phyloP scores from a whole-genome alignment of 2,888 invertebrate species.

The Coleophora deauratella region DNA sequence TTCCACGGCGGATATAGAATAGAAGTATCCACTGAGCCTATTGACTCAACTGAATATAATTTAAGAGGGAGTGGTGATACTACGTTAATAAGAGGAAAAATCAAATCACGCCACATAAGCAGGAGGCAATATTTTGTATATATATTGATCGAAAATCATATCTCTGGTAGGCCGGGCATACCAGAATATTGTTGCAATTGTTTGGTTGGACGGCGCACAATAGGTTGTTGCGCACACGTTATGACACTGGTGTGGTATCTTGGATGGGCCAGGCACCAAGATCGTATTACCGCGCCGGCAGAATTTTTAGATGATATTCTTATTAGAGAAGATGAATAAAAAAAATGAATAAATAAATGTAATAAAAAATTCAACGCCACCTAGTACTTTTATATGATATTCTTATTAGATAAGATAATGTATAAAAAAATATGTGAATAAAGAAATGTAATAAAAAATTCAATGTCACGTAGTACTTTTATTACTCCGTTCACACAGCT shows the following conservation, averaged over 20 bases:
- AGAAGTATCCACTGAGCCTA: slow-evolving; percentile 1
- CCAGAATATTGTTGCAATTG: slow-evolving; percentile 13
- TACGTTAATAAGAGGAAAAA: slow-evolving; percentile 6
- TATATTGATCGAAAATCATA: slow-evolving; percentile 6
- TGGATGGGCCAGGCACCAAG: neutral
- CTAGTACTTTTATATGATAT: neutral
- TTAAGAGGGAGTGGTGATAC: slow-evolving; percentile 1
- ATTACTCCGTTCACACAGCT: too few species aligned
- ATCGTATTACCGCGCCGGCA: neutral
- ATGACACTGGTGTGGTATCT: slow-evolving; percentile 10
- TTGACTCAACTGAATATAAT: neutral
- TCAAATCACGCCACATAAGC: slow-evolving; percentile 7
- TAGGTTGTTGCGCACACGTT: slow-evolving; percentile 15
- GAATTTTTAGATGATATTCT: neutral
- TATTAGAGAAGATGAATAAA: neutral
- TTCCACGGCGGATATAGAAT: neutral
- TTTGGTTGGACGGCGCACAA: slow-evolving; percentile 12
- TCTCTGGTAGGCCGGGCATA: slow-evolving; percentile 2
- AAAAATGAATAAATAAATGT: too few species aligned
- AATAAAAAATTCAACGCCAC: too few species aligned
- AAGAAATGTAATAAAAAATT: too few species aligned
- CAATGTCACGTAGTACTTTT: too few species aligned
- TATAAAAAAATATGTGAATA: neutral
- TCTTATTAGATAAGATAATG: neutral
- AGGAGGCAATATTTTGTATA: slow-evolving; percentile 9